Base-by-base conservation (phyloP, 2,888 invertebrate species). In the Pecten maximus region DNA sequence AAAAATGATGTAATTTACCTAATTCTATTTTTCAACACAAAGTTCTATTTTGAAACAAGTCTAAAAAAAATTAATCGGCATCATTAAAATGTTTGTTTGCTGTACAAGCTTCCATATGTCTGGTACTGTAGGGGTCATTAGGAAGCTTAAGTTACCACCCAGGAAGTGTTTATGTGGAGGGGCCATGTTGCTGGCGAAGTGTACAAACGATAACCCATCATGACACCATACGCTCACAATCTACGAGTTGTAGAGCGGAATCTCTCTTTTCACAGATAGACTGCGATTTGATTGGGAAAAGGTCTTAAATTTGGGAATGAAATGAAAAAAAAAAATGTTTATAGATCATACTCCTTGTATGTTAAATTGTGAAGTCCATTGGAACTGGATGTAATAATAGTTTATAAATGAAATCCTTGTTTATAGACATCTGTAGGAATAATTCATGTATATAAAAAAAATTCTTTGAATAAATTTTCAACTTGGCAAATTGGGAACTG, bases 151-250 rank as follows among this genome's bases (percentile, higher is more conserved):
- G 74, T 74, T 74, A 74, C 74, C 74, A 74, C 74, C 74, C 74
- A 74, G 74, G 74, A 74, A 74, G 74, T 74, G 74, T 74, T 74
- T 74, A 74, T 74, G 74, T 74, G 74, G 74, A 74, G 74, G 74
- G 74, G 74, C 74, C 74, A 74, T 35, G 74, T 74, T 74, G 74
- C 74, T 74, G 74, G 28, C 16, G 74, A 16, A 74, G 15, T 74
- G 74, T 74, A 74, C 35, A 35, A 23, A 8, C 2, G 74, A 74
- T 74, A 74, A 74, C 74, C 74, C 35, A 6, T 35, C 74, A 10
- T 74, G 74, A 74, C 35, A 35, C 35, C 35, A 35, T 74, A 28
- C 74, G 35, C 74, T 35, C 74, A 74, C 74, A 74, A 74, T 74
- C 74, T 28, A 28, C 35, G 0, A 74, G 74, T 28, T 3, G 28